Evolutionary conservation across 2,797 vertebrate genomes (phyloP), one percentile per base, ranked within the genome.

Genomic region (Zenarchopterus dispar): DNA sequence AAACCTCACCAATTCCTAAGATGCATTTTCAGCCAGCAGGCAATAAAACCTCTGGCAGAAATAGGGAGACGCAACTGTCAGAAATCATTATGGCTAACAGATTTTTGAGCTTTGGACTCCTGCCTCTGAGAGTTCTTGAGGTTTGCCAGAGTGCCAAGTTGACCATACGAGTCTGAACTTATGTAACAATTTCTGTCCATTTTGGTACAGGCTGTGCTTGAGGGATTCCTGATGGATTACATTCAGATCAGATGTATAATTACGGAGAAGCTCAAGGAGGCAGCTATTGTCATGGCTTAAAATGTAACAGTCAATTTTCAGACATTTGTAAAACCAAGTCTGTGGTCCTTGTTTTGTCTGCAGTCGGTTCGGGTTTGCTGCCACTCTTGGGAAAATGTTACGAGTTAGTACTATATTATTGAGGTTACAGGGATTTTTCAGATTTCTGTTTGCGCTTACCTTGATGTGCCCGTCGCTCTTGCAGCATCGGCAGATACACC

Each of bases 401-500:
- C 13, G 16, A 39, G 36, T 15, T 39, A 15, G 11, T 39, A 8
- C 7, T 28, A 13, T 36, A 10, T 10, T 36, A 36, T 2, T 36
- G 28, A 39, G 13, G 36, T 15, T 15, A 15, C 16, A 1, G 36
- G 11, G 36, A 13, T 5, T 5, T 16, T 39, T 39, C 16, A 39
- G 22, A 50, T 50, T 24, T 42, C 3, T 13, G 22, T 65, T 31
- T 28, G 11, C 47, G 10, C 36, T 19, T 9, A 10, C 51, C 26
- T 7, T 45, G 9, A 23, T 24, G 33, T 26, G 18, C 53, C 59
- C 13, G 16, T 58, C 63, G 16, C 50, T 84, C 52, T 81, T 75
- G 39, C 78, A 92, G 88, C 17, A 66, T 93, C 56, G 77, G 75
- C 28, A 84, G 56, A 60, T 92, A 93, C 82, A 93, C 86, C 67